Evolutionary conservation across 2,888 invertebrate genomes (phyloP), one percentile per base, ranked within the genome.

Genomic region (Philaethria dido): DNA sequence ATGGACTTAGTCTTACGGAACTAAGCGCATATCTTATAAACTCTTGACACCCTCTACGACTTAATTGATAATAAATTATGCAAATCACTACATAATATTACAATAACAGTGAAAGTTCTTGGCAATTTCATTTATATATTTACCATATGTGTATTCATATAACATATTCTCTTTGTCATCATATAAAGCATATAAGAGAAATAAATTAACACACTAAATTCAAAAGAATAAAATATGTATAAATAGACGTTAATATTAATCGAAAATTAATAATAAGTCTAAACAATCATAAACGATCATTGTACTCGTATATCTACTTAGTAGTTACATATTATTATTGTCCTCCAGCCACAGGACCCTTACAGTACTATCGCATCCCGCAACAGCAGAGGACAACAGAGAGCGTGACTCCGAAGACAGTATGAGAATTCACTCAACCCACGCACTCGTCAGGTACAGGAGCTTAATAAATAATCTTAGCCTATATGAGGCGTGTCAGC

Each of bases 371-470:
- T 42, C 66, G 64, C 66, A 69, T 64, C 66, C 70, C 71, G n/a
- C n/a, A n/a, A n/a, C n/a, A 72, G 72, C 64, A 72, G 74, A 74
- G 71, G 70, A 72, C 74, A 74, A 78, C 71, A 72, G 75, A 79
- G 77, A 77, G 75, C 77, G 76, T 71, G 76, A 75, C 69, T 72
- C 70, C 77, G 72, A 68, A 76, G 77, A 80, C 79, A 81, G 80
- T 83, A 82, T 77, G 64, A 63, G 64, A 44, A 61, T 64, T 60
- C n/a, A n/a, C n/a, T n/a, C 39, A 86, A 88, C 86, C 85, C 87
- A 84, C 83, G 85, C 87, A 87, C 88, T 86, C 85, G 83, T 92
- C 92, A 92, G 92, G 92, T 92, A 92, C 92, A 85, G 84, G 87
- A 87, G 89, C 87, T 86, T 85, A 84, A 85, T 72, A 85, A 88